Evolutionary conservation across 2,113 vertebrate species (phyloP).

Genomic region (Callipepla squamata): DNA sequence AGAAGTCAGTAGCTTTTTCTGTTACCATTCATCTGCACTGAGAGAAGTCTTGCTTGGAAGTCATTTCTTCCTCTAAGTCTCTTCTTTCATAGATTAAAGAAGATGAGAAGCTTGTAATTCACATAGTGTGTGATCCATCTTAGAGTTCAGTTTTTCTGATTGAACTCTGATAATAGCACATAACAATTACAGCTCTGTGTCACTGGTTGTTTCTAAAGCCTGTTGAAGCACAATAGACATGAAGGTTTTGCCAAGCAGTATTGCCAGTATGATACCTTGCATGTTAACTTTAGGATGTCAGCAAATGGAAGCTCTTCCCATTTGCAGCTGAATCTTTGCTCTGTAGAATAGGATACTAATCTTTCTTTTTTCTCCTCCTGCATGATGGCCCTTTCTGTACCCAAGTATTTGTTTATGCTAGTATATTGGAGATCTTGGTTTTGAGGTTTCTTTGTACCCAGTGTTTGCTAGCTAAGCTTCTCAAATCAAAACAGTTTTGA

Average conservation of each 20-base stretch:
- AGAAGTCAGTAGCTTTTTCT: accelerated
- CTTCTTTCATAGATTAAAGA: background rate
- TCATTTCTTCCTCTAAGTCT: background rate
- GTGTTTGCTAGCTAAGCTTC: background rate
- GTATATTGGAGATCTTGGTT: background rate
- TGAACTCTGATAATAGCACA: background rate
- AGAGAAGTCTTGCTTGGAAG: background rate
- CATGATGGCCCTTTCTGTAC: background rate
- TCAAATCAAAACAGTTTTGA: background rate
- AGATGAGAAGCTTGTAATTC: background rate
- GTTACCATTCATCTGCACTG: background rate
- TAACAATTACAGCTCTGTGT: background rate
- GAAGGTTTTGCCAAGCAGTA: background rate
- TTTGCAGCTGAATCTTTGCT: background rate
- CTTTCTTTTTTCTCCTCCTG: background rate
- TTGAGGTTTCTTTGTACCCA: background rate
- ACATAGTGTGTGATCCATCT: background rate
- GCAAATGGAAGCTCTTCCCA: background rate
- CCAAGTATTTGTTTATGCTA: background rate
- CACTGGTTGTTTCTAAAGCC: background rate
- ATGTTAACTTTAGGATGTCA: background rate
- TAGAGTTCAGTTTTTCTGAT: background rate
- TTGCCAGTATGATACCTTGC: background rate
- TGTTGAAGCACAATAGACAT: background rate
- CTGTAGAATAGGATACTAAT: background rate